A percentile compares a stretch with the other conserved stretches of the same genome.
Conservation (phyloP, 2,113 vertebrate species). For the Acanthochromis polyacanthus region DNA sequence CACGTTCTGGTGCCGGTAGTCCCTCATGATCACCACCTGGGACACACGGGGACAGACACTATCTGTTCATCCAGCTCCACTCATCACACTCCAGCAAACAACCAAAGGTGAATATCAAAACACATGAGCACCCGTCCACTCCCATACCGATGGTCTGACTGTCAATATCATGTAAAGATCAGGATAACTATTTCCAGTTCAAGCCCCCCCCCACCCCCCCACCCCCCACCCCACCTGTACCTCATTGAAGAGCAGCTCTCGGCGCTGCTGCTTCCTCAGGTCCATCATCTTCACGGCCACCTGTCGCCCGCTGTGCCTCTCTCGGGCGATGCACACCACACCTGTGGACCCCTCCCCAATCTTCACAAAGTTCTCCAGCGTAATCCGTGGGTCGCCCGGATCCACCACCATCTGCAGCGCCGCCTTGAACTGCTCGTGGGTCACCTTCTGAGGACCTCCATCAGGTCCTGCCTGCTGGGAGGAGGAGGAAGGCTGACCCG, state of each 20-base stretch:
- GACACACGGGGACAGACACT: slow-evolving; percentile 15
- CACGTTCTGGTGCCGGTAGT: slow-evolving; percentile 91
- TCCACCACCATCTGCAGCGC: slow-evolving; percentile 95
- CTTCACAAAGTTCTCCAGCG: slow-evolving; percentile 92
- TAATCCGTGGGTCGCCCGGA: slow-evolving; percentile 87
- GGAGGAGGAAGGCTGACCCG: slow-evolving; percentile 76
- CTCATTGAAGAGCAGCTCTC: slow-evolving; percentile 97
- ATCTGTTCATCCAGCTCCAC: neutral
- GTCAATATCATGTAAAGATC: no score
- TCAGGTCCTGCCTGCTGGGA: slow-evolving; percentile 40
- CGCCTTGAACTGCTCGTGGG: slow-evolving; percentile 92
- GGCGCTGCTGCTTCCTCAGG: slow-evolving; percentile 91
- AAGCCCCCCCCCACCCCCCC: neutral
- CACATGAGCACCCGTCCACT: no score
- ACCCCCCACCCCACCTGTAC: slow-evolving; percentile 61
- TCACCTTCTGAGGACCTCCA: slow-evolving; percentile 82
- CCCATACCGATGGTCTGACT: no score
- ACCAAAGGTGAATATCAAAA: no score
- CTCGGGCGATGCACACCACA: slow-evolving; percentile 91
- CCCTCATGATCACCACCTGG: slow-evolving; percentile 96
- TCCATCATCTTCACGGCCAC: slow-evolving; percentile 98
- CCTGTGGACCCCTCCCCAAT: slow-evolving; percentile 95
- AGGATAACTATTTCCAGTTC: neutral
- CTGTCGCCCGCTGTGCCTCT: slow-evolving; percentile 90
- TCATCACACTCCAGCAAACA: neutral